phyloP scores from a whole-genome alignment of 2,888 invertebrate species.

The Drosophila falleni region DNA sequence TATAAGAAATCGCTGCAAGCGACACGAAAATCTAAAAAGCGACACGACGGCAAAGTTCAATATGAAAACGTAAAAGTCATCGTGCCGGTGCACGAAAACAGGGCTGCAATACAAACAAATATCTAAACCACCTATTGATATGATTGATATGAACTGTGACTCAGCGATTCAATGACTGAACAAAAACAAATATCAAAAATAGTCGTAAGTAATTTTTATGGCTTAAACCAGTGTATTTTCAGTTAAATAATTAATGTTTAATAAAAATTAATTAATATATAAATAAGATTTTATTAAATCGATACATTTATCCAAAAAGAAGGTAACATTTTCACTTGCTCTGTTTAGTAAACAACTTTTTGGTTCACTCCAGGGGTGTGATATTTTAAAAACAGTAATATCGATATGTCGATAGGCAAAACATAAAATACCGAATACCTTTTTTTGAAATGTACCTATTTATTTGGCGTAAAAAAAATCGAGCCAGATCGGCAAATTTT shows the following conservation, averaged over 20 bases:
- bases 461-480: no score
- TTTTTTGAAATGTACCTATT: no score
- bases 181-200: not conserved
- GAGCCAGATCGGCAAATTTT: no score
- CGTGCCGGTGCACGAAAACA: slow-evolving; percentile 56
- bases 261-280: not conserved
- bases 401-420: no score
- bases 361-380: no score
- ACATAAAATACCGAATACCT: no score
- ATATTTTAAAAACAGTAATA: no score
- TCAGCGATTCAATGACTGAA: slow-evolving; percentile 1
- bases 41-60: slow-evolving; percentile 79
- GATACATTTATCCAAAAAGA: no score
- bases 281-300: no score
- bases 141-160: slow-evolving; percentile 29
- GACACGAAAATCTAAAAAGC: slow-evolving; percentile 52
- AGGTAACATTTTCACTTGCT: no score
- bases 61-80: slow-evolving; percentile 71
- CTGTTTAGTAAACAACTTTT: no score
- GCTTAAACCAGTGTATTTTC: not conserved
- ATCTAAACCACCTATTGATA: slow-evolving; percentile 15
- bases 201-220: no score
- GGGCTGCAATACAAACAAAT: slow-evolving; percentile 44
- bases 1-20: slow-evolving; percentile 27
- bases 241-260: not conserved